Percentiles rank a stretch among this genome's conserved stretches.
Evolutionary conservation across 2,888 invertebrate genomes (phyloP).

Genomic region (Nephrotoma guestfalica): DNA sequence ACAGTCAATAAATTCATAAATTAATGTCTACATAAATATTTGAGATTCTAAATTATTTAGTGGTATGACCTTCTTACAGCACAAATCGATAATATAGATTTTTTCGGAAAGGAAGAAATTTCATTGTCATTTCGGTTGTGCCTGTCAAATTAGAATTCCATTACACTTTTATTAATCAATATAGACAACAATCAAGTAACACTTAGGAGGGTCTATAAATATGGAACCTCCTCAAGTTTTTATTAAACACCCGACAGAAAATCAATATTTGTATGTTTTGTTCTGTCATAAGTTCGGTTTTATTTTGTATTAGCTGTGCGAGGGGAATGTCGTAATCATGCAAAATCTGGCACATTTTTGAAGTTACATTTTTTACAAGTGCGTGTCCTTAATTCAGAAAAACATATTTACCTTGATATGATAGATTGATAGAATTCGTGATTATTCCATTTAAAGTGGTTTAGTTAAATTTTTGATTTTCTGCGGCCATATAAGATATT

Average conservation of each 20-base stretch:
- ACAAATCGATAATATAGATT: neutral
- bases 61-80: neutral
- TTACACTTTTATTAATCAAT: neutral
- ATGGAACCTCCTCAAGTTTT: neutral
- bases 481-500: too few species aligned
- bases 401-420: too few species aligned
- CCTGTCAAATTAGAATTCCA: neutral
- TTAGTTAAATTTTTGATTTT: too few species aligned
- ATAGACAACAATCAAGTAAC: neutral
- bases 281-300: neutral
- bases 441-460: too few species aligned
- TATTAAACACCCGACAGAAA: neutral
- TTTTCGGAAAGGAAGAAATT: neutral
- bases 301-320: too few species aligned
- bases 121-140: neutral
- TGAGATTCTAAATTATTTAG: neutral
- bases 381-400: too few species aligned
- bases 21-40: neutral
- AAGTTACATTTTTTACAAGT: too few species aligned
- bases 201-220: neutral
- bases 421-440: too few species aligned
- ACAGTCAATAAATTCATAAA: neutral
- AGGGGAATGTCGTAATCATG: too few species aligned
- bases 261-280: neutral
- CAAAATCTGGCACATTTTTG: too few species aligned